Evolutionary conservation across 2,797 vertebrate species (phyloP).

Genomic region (Tamandua tetradactyla): DNA sequence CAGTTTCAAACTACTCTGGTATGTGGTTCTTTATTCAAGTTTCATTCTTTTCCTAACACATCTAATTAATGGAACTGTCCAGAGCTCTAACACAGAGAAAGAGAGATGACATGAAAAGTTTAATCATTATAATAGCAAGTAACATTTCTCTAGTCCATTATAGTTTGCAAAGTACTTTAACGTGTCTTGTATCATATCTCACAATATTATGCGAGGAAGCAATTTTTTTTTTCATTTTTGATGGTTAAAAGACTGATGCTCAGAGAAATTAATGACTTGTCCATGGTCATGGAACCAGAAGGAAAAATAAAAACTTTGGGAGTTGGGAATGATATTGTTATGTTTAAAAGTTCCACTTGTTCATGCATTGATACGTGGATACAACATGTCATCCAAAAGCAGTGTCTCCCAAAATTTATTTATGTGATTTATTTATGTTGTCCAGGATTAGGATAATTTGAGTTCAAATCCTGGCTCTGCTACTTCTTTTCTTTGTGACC

Average conservation of each 20-base stretch:
- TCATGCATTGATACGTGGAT: neutral
- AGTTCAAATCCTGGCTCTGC: neutral
- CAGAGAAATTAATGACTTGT: neutral
- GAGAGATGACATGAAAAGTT: constrained; percentile 35
- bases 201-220: neutral
- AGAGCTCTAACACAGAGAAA: constrained; percentile 47
- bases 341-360: neutral
- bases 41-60: constrained; percentile 59
- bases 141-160: neutral
- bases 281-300: neutral
- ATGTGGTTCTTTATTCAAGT: constrained; percentile 54
- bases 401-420: neutral
- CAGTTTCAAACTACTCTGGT: neutral
- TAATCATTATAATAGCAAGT: constrained; percentile 18
- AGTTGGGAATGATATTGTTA: neutral
- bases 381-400: neutral
- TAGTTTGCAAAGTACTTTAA: constrained; percentile 24
- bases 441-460: neutral
- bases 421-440: neutral
- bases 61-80: constrained; percentile 59
- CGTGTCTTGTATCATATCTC: neutral
- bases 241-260: constrained; percentile 11
- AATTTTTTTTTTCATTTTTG: neutral
- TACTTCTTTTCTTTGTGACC: neutral
- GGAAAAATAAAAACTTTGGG: neutral